phyloP scores from a whole-genome alignment of 2,888 invertebrate genomes.

The Dicycla oo region DNA sequence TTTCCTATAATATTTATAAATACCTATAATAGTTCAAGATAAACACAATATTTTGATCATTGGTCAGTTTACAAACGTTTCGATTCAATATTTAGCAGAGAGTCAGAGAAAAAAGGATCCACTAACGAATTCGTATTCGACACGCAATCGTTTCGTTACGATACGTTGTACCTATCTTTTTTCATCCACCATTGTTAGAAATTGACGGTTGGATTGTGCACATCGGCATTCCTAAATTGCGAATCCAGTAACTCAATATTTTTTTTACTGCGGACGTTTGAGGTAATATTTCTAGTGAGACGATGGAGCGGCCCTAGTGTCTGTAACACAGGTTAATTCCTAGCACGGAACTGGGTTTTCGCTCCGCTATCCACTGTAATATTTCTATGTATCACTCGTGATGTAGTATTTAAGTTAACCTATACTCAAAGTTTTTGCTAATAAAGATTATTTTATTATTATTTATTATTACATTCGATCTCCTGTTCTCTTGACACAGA shows the following conservation, averaged over 20 bases:
- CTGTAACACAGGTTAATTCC: too few species aligned
- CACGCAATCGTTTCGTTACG: slow-evolving; percentile 6
- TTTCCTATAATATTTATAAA: background rate
- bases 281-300: too few species aligned
- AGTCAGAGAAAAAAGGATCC: slow-evolving; percentile 1
- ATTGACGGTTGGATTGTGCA: slow-evolving; percentile 16
- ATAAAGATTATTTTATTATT: too few species aligned
- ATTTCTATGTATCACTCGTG: too few species aligned
- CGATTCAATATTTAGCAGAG: background rate
- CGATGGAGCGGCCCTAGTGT: too few species aligned
- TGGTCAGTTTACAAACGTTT: background rate
- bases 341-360: too few species aligned
- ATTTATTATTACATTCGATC: slow-evolving; percentile 28
- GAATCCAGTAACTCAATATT: too few species aligned
- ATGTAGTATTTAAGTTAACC: too few species aligned
- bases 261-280: too few species aligned
- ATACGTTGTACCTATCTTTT: slow-evolving; percentile 18
- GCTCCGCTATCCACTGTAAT: too few species aligned
- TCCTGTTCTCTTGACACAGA: slow-evolving; percentile 12
- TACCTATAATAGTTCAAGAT: background rate
- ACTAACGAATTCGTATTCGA: slow-evolving; percentile 10
- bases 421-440: too few species aligned
- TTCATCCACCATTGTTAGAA: slow-evolving; percentile 32
- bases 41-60: slow-evolving; percentile 1
- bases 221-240: too few species aligned